Base-by-base conservation (phyloP, 2,888 invertebrate species). In the Tenthredo distinguenda region DNA sequence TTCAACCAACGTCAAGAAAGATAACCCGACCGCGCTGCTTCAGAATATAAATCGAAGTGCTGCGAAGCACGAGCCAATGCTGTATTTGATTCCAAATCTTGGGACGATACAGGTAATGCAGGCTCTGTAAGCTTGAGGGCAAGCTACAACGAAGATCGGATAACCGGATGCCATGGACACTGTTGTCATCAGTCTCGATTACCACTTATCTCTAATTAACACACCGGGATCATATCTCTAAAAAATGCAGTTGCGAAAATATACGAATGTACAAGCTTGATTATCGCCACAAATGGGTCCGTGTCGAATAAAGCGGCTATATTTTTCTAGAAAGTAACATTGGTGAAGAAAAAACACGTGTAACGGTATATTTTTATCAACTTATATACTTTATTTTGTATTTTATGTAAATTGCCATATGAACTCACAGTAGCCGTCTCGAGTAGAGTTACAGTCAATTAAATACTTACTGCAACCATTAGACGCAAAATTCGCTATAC, bases 121-220 rank as follows among this genome's bases (percentile, higher is more conserved):
- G 37, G n/a, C 40, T 43, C 43, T 21, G 34, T 3, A 15, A 12
- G 34, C 68, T 68, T 68, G 31, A 34, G 71, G 34, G 71, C 21
- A 74, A 68, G 68, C 68, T 68, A 34, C 43, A 74, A 40, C 74
- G 40, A 5, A 74, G n/a, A 40, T 43, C n/a, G 40, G n/a, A 34
- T 37, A 37, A 37, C 26, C n/a, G 2, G 71, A 15, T 71, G 34
- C n/a, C 37, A 37, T 18, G 71, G n/a, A 37, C n/a, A 37, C 18
- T 18, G 34, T 40, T 71, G 34, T 40, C n/a, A 18, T 18, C 37
- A n/a, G 9, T 71, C 71, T 71, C 71, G 37, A 71, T 71, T 71
- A 71, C 71, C 71, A 18, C 71, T 71, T 37, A 37, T n/a, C 37
- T 31, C 71, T n/a, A 34, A 71, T 71, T 71, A 37, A 71, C 62